phyloP scores from a whole-genome alignment of 2,797 vertebrate species.

The Clarias fuscus region DNA sequence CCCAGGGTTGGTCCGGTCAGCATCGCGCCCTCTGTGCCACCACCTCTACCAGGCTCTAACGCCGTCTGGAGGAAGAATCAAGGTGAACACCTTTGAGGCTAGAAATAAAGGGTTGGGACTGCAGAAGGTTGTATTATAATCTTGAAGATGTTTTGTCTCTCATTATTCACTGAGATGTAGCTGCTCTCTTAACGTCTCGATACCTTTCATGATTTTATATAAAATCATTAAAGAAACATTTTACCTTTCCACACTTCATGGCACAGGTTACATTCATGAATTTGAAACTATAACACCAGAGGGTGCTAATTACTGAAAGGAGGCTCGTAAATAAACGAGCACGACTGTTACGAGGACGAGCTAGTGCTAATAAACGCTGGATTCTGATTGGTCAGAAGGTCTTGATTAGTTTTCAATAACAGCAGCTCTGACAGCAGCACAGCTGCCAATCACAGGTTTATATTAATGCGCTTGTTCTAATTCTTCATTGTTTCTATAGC shows the following conservation, averaged over 20 bases:
- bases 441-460: not conserved
- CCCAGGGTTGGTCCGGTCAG: slow-evolving; percentile 66
- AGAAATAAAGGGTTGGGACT: not conserved
- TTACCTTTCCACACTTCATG: not conserved
- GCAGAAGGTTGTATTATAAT: not conserved
- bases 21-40: slow-evolving; percentile 51
- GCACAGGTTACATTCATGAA: not conserved
- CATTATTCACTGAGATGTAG: not conserved
- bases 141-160: not conserved
- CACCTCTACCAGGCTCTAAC: slow-evolving; percentile 67
- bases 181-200: not conserved
- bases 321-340: not conserved
- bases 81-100: slow-evolving; percentile 71
- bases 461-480: not conserved
- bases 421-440: not conserved
- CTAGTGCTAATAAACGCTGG: not conserved
- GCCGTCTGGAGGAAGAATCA: slow-evolving; percentile 89
- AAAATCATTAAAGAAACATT: too few relatives aligned
- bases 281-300: not conserved
- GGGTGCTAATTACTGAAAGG: too few relatives aligned
- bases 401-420: not conserved
- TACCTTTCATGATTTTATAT: too few relatives aligned
- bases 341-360: not conserved
- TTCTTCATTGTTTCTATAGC: not conserved
- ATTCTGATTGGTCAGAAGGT: not conserved